A percentile compares a stretch with the other conserved stretches of the same genome.
Conservation (phyloP, 2,888 invertebrate genomes). For the Prionchulus punctatus region DNA sequence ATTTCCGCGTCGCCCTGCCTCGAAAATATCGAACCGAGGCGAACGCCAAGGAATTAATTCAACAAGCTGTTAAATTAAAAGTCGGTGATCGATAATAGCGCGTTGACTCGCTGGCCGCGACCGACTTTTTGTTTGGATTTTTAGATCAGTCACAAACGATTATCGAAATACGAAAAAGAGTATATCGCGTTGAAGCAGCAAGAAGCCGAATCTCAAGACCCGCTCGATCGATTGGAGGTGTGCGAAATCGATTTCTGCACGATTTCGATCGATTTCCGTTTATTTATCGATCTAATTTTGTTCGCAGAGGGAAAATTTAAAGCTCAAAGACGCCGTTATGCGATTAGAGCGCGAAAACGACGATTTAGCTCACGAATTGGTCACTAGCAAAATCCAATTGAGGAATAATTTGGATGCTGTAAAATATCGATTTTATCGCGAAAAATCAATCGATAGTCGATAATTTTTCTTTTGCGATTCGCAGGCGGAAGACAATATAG, state of each 20-base stretch:
- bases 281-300: no score
- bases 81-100: constrained; percentile 39
- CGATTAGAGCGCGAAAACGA: constrained; percentile 46
- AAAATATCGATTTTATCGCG: constrained; percentile 4
- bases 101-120: not conserved
- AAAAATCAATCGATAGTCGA: not conserved
- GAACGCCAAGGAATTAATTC: constrained; percentile 68
- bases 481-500: constrained; percentile 38
- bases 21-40: constrained; percentile 86
- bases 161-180: constrained; percentile 86
- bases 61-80: constrained; percentile 72
- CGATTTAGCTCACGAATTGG: constrained; percentile 44
- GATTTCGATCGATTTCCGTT: not conserved
- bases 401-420: constrained; percentile 40
- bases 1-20: constrained; percentile 88
- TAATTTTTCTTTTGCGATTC: not conserved
- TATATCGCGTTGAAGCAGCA: constrained; percentile 54
- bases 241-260: not conserved
- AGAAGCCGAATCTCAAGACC: constrained; percentile 37
- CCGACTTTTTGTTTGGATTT: constrained; percentile 10
- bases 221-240: constrained; percentile 38
- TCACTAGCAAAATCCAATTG: constrained; percentile 42
- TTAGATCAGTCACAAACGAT: constrained; percentile 48
- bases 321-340: constrained; percentile 40
- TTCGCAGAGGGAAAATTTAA: constrained; percentile 36